Evolutionary conservation across 2,113 vertebrate species (phyloP), one percentile per base, ranked within the genome.

Genomic region (Ramphastos sulfuratus): DNA sequence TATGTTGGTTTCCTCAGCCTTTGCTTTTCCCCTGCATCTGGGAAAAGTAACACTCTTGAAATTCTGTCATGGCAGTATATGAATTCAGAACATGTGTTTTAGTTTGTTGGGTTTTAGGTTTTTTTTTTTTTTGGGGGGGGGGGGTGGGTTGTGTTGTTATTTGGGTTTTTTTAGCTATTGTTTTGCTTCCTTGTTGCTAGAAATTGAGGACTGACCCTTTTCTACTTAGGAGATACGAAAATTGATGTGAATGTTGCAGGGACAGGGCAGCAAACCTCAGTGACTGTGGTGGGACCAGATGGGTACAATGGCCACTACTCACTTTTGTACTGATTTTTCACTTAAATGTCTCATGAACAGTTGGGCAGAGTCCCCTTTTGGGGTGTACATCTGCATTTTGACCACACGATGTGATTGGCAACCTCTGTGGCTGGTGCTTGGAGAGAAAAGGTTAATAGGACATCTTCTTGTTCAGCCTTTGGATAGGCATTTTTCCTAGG

Each of bases 251-350:
- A 13, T 27, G 55, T 39, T 81, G 58, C 70, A 59, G 15, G 30
- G 65, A 70, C 37, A 81, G 64, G 21, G 59, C 72, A 93, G n/a
- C 82, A 61, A 59, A 66, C 35, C 39, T n/a, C 56, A 70, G 65
- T 33, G 28, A 15, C 21, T 4, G 52, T 0, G 0, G 2, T 13
- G 24, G 24, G 25, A 27, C 17, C 1, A 3, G 33, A 11, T 35
- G 23, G 55, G 18, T n/a, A 42, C 0, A 0, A 6, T 14, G 28
- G 61, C 37, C 48, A 56, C 2, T 33, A 9, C 2, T 67, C 20
- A 21, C 7, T 55, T 23, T 3, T 58, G 35, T 19, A 30, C 17
- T 82, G 66, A 18, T 48, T 42, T 65, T 55, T 46, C 60, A n/a
- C 37, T 50, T 17, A 25, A 44, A 25, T 52, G 23, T 52, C 23